Conservation (phyloP, 2,797 vertebrate species). For the Pantherophis vulpinus region DNA sequence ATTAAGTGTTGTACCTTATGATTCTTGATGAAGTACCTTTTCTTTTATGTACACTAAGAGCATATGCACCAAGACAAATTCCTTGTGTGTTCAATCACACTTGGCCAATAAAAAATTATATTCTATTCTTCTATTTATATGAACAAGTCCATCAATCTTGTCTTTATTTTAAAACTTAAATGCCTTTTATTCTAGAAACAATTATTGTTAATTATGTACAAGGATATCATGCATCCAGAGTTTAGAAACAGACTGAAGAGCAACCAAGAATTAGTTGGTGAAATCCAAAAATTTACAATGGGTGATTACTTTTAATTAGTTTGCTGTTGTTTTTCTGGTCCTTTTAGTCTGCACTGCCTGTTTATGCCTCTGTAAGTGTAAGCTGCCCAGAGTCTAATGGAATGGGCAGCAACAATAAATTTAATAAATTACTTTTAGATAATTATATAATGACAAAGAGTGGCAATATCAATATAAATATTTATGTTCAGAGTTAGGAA, state of each 20-base stretch:
- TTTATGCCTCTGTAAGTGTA: not conserved
- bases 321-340: not conserved
- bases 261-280: not conserved
- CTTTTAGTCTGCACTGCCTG: not conserved
- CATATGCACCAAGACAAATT: no score
- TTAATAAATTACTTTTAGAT: not conserved
- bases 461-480: not conserved
- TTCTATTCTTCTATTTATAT: not conserved
- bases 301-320: not conserved
- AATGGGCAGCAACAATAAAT: not conserved
- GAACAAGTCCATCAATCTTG: not conserved
- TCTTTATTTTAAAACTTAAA: not conserved
- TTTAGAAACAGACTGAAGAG: not conserved
- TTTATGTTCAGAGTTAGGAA: not conserved
- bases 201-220: not conserved
- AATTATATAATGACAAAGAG: not conserved
- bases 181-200: not conserved
- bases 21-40: no score
- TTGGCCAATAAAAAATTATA: no score
- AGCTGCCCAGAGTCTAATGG: not conserved
- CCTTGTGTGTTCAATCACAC: no score
- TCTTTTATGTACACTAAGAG: no score
- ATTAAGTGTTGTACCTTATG: no score
- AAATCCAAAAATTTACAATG: not conserved
- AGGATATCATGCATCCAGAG: not conserved